Base-by-base conservation (phyloP, 2,888 invertebrate genomes). In the Crossocerus cetratus region DNA sequence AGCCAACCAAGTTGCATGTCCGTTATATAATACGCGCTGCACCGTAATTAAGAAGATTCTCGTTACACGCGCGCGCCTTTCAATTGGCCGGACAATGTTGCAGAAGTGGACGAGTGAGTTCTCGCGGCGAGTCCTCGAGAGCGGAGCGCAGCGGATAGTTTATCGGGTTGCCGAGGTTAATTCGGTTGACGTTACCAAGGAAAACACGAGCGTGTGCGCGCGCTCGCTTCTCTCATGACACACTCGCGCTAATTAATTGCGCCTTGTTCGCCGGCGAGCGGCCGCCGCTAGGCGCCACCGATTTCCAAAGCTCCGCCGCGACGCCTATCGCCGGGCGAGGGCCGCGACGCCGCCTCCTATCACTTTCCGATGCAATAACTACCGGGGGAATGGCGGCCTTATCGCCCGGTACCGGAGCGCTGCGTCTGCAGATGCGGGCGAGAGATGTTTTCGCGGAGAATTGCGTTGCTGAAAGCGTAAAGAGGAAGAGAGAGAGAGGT, bases 81-180 rank as follows among this genome's bases (percentile, higher is more conserved):
- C 81, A 81, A 80, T 81, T 78, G 44, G 22, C 61, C n/a, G 16
- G n/a, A 81, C 73, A 73, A 81, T 78, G 73, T 80, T 71, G 60
- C 72, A 55, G 69, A 67, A 62, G 53, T 65, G 44, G 20, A 45
- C 56, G 32, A 43, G 54, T 21, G 4, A 32, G 8, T 14, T n/a
- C n/a, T n/a, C n/a, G 49, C 16, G 14, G 57, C 56, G 58, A 70
- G 60, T 49, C 8, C 22, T 43, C 32, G 42, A 32, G 8, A 32
- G 32, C n/a, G n/a, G n/a, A n/a, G 32, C 32, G 22, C 55, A 58
- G 21, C 20, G 59, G 57, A 60, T 32, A 18, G 53, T 54, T 65
- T 45, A 56, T n/a, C 23, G 56, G 53, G 71, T 67, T 59, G 54
- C 16, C 64, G 59, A 76, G 82, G 73, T 81, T 76, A 81, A 80